Conservation (phyloP, 2,797 vertebrate genomes). For the Microchirus variegatus region DNA sequence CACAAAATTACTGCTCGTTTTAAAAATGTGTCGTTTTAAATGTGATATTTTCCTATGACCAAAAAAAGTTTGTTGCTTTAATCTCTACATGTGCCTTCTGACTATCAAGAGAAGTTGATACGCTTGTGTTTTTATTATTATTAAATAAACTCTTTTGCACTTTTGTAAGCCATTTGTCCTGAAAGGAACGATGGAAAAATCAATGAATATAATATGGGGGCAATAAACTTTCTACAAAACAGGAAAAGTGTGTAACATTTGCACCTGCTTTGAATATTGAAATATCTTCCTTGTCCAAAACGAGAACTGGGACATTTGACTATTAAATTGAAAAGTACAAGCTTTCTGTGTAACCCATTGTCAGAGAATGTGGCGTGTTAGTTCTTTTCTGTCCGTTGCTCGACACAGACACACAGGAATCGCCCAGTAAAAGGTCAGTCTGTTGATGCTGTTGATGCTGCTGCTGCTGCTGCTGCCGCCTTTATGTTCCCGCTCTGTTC, state of each 20-base stretch:
- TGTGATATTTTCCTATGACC: constrained; percentile 1
- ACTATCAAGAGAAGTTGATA: constrained; percentile 1
- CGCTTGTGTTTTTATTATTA: background rate
- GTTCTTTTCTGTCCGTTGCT: too few relatives aligned
- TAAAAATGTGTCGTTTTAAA: background rate
- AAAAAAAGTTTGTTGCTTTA: background rate
- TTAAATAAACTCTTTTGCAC: constrained; percentile 32
- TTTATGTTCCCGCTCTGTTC: background rate
- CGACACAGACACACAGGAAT: background rate
- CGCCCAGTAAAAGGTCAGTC: background rate
- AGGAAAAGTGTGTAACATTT: background rate
- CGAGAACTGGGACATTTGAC: background rate
- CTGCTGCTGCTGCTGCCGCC: background rate
- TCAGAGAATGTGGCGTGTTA: background rate
- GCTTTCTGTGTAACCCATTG: background rate
- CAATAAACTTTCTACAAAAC: constrained; percentile 47
- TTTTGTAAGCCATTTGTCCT: constrained; percentile 29
- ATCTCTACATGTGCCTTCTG: constrained; percentile 12
- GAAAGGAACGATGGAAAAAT: constrained; percentile 1
- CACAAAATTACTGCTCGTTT: background rate
- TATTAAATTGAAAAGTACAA: background rate
- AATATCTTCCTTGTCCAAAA: background rate
- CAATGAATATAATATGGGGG: constrained; percentile 18
- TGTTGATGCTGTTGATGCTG: too few relatives aligned
- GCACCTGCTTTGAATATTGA: background rate